Evolutionary conservation across 2,888 invertebrate genomes (phyloP).

Genomic region (Eupithecia centaureata): DNA sequence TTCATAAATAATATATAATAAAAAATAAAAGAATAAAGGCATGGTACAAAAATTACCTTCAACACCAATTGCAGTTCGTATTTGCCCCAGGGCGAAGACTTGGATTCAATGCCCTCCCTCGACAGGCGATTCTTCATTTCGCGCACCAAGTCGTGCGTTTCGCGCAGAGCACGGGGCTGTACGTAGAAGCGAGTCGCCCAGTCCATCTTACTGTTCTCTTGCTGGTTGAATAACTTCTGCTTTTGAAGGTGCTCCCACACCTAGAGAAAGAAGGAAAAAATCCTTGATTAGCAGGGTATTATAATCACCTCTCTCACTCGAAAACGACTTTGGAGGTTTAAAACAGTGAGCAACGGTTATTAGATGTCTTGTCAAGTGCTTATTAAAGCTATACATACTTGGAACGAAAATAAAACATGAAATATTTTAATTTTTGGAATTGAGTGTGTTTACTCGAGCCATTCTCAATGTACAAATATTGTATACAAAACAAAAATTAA

Average conservation of each 20-base stretch:
- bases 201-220: conserved; percentile 71
- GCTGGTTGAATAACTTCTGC: conserved; percentile 81
- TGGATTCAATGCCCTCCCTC: conserved; percentile 83
- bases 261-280: conserved; percentile 60
- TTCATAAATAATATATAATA: too few species aligned
- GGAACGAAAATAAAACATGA: too few species aligned
- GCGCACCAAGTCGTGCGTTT: conserved; percentile 87
- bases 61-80: conserved; percentile 63
- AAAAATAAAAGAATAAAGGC: too few species aligned
- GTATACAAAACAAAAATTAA: too few species aligned
- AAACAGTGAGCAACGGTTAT: too few species aligned
- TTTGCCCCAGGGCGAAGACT: conserved; percentile 69
- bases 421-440: too few species aligned
- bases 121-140: conserved; percentile 88
- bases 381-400: too few species aligned
- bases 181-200: conserved; percentile 90
- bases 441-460: too few species aligned
- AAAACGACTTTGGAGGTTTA: too few species aligned
- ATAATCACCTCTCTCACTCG: too few species aligned
- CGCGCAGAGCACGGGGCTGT: conserved; percentile 88
- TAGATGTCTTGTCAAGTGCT: too few species aligned
- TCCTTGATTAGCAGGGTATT: neutral
- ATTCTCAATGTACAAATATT: too few species aligned
- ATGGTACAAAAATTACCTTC: conserved; percentile 58
- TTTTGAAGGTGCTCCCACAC: conserved; percentile 87